phyloP scores from a whole-genome alignment of 1,140 invertebrate species.

The Oryctes rhinoceros region DNA sequence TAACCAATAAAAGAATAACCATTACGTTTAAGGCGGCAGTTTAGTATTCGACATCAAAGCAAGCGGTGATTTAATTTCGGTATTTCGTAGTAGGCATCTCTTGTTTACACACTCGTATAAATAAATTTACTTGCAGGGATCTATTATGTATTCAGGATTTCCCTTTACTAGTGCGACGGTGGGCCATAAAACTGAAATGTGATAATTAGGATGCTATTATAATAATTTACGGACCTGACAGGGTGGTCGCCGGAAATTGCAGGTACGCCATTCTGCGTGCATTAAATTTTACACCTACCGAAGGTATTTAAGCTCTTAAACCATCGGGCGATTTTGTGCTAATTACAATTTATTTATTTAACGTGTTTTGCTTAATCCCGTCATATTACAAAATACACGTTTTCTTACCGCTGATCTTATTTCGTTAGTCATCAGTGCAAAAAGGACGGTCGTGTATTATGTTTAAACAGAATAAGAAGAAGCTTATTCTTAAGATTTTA shows the following conservation, averaged over 20 bases:
- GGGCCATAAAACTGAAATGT: conserved; percentile 37
- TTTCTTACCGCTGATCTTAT: too few species aligned
- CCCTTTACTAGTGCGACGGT: conserved; percentile 11
- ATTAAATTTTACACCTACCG: not conserved
- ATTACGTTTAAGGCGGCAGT: not conserved
- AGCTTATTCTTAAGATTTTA: too few species aligned
- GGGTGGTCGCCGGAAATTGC: not conserved
- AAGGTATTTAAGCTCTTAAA: not conserved
- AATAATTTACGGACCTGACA: conserved; percentile 9
- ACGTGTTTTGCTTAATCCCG: not conserved
- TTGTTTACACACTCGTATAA: conserved; percentile 32
- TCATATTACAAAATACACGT: not conserved
- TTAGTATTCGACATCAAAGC: conserved; percentile 1
- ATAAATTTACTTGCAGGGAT: conserved; percentile 22
- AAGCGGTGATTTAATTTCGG: not conserved
- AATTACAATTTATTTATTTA: not conserved
- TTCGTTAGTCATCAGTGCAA: too few species aligned
- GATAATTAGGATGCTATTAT: conserved; percentile 36
- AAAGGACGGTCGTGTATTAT: too few species aligned
- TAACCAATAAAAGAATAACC: not conserved
- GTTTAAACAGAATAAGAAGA: too few species aligned
- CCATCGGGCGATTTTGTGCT: not conserved
- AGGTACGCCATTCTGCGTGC: not conserved
- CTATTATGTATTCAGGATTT: conserved; percentile 34
- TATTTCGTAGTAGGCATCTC: not conserved